Evolutionary conservation across 2,888 invertebrate species (phyloP), one percentile per base, ranked within the genome.

Genomic region (Melieria omissa): DNA sequence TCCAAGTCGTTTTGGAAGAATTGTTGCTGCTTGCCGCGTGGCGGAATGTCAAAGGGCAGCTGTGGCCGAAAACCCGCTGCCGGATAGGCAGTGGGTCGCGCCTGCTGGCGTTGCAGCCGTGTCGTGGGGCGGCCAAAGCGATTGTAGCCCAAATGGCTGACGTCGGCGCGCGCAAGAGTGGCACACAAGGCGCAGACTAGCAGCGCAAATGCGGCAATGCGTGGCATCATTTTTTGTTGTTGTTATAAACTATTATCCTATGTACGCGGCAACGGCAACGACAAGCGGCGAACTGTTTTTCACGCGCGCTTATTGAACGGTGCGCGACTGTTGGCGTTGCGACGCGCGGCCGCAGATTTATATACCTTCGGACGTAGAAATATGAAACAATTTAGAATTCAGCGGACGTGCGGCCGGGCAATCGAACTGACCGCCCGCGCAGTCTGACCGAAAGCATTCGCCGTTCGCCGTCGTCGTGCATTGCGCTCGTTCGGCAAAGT

Each of bases 61-160:
- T 77, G 74, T 4, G 84, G 84, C 65, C 79, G 80, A 68, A 77
- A 82, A n/a, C 84, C 84, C 16, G 80, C 72, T 0, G 80, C 78
- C 9, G 81, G 79, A 73, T 82, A 82, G 4, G 79, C 77, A 16
- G 76, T 73, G 4, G 74, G 75, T n/a, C 16, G 61, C 4, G 67
- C 46, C 44, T 79, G 77, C 60, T 78, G 79, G 7, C 80, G 81
- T 42, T 81, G 81, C 47, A 75, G 75, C 0, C 78, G 77, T 12
- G 74, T 73, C 3, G 76, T 58, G 41, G 61, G 58, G 4, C 75
- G 71, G 45, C 78, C 75, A 16, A 73, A 72, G 29, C 75, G 75
- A 57, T 70, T 76, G 46, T 76, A 73, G 14, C 75, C 70, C 61
- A 75, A 55, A 65, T 74, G 72, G 0, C 76, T 66, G 45, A 76